Conservation (phyloP, 2,113 vertebrate species). For the Romanogobio albipinnatus region DNA sequence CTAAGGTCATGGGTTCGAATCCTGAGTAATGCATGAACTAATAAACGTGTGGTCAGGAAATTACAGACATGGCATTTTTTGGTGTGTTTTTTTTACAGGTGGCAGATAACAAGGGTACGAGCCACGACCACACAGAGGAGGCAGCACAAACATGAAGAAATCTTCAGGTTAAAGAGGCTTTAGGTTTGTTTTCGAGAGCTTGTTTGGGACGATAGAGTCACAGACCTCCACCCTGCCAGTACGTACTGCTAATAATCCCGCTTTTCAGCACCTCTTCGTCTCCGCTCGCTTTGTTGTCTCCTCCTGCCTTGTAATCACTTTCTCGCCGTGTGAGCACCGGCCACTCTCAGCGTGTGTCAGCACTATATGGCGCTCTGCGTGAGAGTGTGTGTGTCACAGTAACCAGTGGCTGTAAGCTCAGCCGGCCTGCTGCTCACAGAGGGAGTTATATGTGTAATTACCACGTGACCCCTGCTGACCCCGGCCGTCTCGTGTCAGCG, state of each 20-base stretch:
- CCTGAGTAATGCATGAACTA: background rate
- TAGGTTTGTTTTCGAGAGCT: constrained; percentile 7
- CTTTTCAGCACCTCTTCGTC: constrained; percentile 48
- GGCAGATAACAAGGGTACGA: constrained; percentile 66
- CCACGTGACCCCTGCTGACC: constrained; percentile 63
- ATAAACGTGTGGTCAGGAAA: background rate
- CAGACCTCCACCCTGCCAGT: background rate
- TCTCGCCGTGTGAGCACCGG: constrained; percentile 50
- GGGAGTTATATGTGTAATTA: constrained; percentile 74
- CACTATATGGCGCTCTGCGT: constrained; percentile 42
- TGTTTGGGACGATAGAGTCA: background rate
- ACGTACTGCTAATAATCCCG: constrained; percentile 7
- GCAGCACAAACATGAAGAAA: constrained; percentile 41
- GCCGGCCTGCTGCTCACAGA: constrained; percentile 58
- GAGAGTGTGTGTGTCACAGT: constrained; percentile 43
- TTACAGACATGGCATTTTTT: background rate
- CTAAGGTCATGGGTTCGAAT: background rate
- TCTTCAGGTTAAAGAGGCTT: background rate
- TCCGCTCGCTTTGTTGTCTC: constrained; percentile 34
- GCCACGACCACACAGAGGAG: constrained; percentile 56
- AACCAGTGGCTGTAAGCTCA: constrained; percentile 50
- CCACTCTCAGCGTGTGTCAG: constrained; percentile 45
- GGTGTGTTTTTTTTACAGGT: constrained; percentile 62
- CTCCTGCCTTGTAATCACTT: constrained; percentile 51
- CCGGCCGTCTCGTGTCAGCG: constrained; percentile 42